Percentiles rank a stretch among this genome's conserved stretches.
Conservation (phyloP, 2,113 vertebrate genomes). For the Leucoraja erinaceus region DNA sequence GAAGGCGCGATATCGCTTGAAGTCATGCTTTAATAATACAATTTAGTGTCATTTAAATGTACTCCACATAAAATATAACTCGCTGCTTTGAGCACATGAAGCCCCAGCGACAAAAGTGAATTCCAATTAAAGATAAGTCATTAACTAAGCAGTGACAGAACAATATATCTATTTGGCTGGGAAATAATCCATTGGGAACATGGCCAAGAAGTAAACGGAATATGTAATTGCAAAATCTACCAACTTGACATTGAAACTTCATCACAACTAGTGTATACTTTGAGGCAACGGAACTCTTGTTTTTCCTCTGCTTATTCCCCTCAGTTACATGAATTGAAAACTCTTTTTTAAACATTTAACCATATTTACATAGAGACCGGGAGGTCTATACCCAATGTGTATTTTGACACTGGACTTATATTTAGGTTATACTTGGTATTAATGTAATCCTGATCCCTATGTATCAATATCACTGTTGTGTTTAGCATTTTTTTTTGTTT, state of each 20-base stretch:
- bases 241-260: neutral
- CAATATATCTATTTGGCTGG: neutral
- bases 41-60: neutral
- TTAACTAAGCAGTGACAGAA: constrained; percentile 1
- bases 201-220: neutral
- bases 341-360: too few species aligned
- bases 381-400: too few species aligned
- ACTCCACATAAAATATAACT: neutral
- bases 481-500: too few species aligned
- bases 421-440: too few species aligned
- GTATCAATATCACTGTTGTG: too few species aligned
- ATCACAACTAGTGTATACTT: neutral
- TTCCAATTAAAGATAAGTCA: constrained; percentile 6
- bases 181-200: neutral
- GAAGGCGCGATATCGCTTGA: neutral
- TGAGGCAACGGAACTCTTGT: neutral
- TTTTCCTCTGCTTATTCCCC: neutral
- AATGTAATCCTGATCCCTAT: too few species aligned
- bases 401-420: too few species aligned
- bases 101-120: neutral
- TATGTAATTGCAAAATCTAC: neutral
- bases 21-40: neutral
- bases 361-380: too few species aligned
- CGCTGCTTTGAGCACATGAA: neutral
- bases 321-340: neutral